Evolutionary conservation across 2,888 invertebrate genomes (phyloP), one percentile per base, ranked within the genome.

Genomic region (Bedellia somnulentella): DNA sequence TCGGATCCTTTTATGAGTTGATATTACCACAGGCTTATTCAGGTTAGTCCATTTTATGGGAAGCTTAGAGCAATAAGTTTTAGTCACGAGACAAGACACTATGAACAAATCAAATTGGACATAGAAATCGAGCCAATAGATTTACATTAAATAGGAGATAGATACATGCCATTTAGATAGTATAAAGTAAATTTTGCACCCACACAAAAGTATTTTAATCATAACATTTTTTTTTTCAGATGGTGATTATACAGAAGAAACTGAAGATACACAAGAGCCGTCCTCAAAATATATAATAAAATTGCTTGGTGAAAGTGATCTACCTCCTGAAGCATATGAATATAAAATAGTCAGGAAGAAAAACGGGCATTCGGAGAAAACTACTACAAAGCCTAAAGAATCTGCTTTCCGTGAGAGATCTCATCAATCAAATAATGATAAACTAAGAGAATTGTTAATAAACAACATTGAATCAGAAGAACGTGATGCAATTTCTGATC

Each of bases 311-410:
- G 57, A 59, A n/a, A 59, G 61, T 22, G 71, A 75, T 37, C 59
- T 63, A 36, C 58, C 77, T 32, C 63, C 76, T 13, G 78, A 80
- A 29, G 51, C 76, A 2, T 82, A 81, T 37, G 71, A 81, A 39
- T 82, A 82, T 41, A 78, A 57, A 45, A 44, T 70, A 12, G 73
- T 77, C 12, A 79, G 79, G 44, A 79, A 80, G 43, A 78, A 75
- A 40, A 28, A 11, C 12, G 11, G 4, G 8, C 12, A 15, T 5
- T 6, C 9, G 8, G 16, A 27, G 11, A 44, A 32, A 51, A 56
- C 44, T 35, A 55, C 34, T 43, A 40, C 39, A 11, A 58, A 54
- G 31, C 63, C 63, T 32, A 27, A 27, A 11, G 68, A 68, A 46
- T 71, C 75, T 0, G 58, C 73, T 23, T 75, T 75, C 35, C 70